phyloP scores from a whole-genome alignment of 2,888 invertebrate species.

The Athalia cordata region DNA sequence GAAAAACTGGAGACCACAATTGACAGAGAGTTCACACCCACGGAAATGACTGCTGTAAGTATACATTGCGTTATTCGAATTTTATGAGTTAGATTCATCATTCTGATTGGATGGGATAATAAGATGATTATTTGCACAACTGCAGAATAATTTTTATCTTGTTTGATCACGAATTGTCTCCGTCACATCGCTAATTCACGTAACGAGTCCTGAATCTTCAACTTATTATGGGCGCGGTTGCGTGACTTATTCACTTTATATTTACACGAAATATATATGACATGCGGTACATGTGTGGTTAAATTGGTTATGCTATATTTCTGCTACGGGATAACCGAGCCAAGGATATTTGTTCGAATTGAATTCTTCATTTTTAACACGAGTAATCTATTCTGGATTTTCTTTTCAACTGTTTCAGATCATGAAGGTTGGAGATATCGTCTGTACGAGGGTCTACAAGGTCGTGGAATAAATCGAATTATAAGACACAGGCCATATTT shows the following conservation, averaged over 20 bases:
- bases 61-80: slow-evolving; percentile 5
- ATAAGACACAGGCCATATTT: slow-evolving; percentile 10
- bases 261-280: slow-evolving; percentile 8
- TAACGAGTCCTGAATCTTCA: slow-evolving; percentile 23
- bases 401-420: slow-evolving; percentile 75
- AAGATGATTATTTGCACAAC: background rate
- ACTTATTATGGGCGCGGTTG: background rate
- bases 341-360: background rate
- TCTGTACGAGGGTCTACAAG: slow-evolving; percentile 85
- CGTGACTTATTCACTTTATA: slow-evolving; percentile 32
- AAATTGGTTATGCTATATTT: slow-evolving; percentile 15
- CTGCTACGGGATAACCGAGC: background rate
- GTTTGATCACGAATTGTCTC: slow-evolving; percentile 1
- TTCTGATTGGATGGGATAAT: background rate
- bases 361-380: no score
- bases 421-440: slow-evolving; percentile 83
- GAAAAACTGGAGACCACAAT: slow-evolving; percentile 82
- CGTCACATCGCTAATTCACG: slow-evolving; percentile 40
- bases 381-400: no score
- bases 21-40: slow-evolving; percentile 84
- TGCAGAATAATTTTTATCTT: background rate
- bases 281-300: slow-evolving; percentile 1
- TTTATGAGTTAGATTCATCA: background rate
- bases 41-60: slow-evolving; percentile 85
- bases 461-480: slow-evolving; percentile 74